phyloP scores from a whole-genome alignment of 2,113 vertebrate genomes.

The Orthochromis indermauri region DNA sequence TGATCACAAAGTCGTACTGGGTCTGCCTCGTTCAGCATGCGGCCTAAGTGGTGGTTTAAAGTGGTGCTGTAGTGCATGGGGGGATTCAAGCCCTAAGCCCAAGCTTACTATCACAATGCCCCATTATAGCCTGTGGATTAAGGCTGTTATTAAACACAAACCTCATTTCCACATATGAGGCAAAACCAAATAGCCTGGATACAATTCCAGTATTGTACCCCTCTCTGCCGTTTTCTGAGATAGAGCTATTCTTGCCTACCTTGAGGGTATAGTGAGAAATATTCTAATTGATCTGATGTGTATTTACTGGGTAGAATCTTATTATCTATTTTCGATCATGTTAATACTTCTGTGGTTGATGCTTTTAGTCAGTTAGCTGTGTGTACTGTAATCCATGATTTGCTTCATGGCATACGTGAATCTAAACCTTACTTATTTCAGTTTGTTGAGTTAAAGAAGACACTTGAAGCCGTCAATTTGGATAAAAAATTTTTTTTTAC shows the following conservation, averaged over 20 bases:
- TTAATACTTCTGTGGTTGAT: neutral
- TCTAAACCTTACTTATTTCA: neutral
- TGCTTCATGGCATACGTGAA: neutral
- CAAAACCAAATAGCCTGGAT: constrained; percentile 16
- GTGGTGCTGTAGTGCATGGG: neutral
- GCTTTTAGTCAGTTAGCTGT: neutral
- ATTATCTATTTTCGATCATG: neutral
- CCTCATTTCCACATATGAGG: constrained; percentile 12
- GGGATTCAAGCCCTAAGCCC: constrained; percentile 15
- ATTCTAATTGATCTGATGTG: neutral
- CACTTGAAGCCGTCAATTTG: neutral
- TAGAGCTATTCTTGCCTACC: neutral
- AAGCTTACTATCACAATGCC: constrained; percentile 46
- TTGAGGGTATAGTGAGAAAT: neutral
- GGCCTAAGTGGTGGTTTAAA: neutral
- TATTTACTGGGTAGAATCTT: neutral
- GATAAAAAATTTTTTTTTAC: neutral
- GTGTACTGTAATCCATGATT: neutral
- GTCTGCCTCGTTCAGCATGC: neutral
- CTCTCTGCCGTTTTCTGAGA: neutral
- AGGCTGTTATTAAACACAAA: constrained; percentile 31
- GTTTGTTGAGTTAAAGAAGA: neutral
- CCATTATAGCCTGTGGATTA: constrained; percentile 27
- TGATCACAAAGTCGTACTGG: neutral
- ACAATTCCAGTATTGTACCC: constrained; percentile 10